These are phyloP conservation scores for Macropodus opercularis DNA, from an alignment of 2,797 vertebrate species.

Conservation along the genomic window DNA sequence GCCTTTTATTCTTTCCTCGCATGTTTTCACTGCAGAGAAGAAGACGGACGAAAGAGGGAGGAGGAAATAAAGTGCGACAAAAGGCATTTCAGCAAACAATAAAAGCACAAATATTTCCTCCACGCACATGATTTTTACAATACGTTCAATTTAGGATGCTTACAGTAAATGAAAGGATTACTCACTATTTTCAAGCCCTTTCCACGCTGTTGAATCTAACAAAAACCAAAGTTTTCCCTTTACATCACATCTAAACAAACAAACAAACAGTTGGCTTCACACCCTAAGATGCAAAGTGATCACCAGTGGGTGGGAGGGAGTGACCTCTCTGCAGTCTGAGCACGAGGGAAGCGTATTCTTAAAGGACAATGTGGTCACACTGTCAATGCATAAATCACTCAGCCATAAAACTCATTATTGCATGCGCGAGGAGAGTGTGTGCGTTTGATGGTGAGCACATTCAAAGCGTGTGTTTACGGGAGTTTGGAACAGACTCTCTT, in stretches of 20 bases:
- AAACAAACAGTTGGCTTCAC: not conserved
- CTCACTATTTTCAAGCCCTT: too few relatives aligned
- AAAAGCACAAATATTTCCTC: too few relatives aligned
- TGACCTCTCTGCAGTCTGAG: conserved; percentile 40
- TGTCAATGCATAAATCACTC: conserved; percentile 68
- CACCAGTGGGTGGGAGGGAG: conserved; percentile 22
- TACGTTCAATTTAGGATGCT: too few relatives aligned
- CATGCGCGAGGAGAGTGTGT: conserved; percentile 20
- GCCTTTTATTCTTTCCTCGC: not conserved
- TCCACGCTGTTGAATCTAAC: conserved; percentile 51
- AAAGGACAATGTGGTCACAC: conserved; percentile 54
- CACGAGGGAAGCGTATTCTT: conserved; percentile 31
- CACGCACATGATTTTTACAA: too few relatives aligned
- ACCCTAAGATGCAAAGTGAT: conserved; percentile 29
- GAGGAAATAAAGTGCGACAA: not conserved
- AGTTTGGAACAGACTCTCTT: conserved; percentile 42
- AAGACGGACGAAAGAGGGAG: not conserved
- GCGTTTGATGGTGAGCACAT: not conserved
- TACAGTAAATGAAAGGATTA: too few relatives aligned
- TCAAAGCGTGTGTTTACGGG: conserved; percentile 10
- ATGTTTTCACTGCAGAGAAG: not conserved
- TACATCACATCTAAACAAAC: conserved; percentile 46
- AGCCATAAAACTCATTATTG: conserved; percentile 65
- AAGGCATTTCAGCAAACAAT: too few relatives aligned
- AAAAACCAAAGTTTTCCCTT: conserved; percentile 58